Evolutionary conservation across 2,797 vertebrate genomes (phyloP).

Genomic region (Enoplosus armatus): DNA sequence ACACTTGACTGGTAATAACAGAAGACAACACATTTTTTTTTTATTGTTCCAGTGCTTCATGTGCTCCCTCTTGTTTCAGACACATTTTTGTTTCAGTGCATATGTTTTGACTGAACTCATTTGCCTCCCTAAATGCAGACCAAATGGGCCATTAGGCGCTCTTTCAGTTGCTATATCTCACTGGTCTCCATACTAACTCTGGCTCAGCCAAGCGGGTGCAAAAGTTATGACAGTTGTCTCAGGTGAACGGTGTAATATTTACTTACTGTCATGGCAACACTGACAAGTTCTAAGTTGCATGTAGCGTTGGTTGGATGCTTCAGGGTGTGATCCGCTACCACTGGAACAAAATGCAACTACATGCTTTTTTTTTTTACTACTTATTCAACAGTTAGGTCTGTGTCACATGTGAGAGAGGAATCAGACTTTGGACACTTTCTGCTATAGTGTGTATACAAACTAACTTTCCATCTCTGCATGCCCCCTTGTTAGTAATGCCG

Average conservation of each 20-base stretch:
- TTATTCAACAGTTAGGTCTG: not conserved
- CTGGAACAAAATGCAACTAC: constrained; percentile 8
- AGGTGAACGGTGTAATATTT: constrained; percentile 61
- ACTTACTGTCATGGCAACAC: constrained; percentile 56
- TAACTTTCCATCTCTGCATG: constrained; percentile 3
- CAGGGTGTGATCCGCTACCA: constrained; percentile 13
- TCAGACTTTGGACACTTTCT: not conserved
- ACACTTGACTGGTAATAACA: not conserved
- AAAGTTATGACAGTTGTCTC: constrained; percentile 39
- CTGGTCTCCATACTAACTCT: constrained; percentile 27
- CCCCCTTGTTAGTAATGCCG: constrained; percentile 1
- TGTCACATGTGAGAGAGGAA: constrained; percentile 1
- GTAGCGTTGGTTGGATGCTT: constrained; percentile 7
- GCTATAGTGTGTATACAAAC: not conserved
- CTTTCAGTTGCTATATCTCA: constrained; percentile 43
- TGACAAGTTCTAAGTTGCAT: constrained; percentile 19
- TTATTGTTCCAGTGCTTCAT: not conserved
- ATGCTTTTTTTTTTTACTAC: constrained; percentile 6
- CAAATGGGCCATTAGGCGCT: constrained; percentile 45
- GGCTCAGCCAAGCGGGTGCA: constrained; percentile 42
- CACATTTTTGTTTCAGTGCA: constrained; percentile 47
- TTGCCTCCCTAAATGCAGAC: constrained; percentile 46
- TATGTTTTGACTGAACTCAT: constrained; percentile 29
- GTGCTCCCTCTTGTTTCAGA: constrained; percentile 27
- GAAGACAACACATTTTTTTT: constrained; percentile 12